Conservation (phyloP, 92 coral and sea anemone species). For the Isaurus tuberculatus region DNA sequence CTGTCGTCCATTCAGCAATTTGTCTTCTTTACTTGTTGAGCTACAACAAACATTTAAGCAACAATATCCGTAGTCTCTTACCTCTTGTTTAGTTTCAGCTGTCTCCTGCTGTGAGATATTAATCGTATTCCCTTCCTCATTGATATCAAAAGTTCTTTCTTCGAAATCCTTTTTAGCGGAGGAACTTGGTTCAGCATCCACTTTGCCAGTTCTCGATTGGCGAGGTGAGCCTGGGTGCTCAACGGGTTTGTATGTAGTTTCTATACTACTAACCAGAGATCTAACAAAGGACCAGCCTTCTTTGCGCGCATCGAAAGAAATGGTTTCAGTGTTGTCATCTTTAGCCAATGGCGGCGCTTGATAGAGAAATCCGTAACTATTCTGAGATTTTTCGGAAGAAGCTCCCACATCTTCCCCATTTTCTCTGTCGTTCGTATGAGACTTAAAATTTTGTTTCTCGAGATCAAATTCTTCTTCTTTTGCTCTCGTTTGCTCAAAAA, state of each 20-base stretch:
- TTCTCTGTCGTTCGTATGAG: background rate
- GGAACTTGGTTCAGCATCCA: background rate
- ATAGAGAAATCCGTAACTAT: constrained; percentile 27
- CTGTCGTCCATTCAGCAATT: no score
- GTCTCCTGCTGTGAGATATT: no score
- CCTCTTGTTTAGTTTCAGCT: no score
- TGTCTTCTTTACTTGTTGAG: no score
- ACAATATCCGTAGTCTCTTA: no score
- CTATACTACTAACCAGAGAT: constrained; percentile 45
- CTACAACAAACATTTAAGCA: no score
- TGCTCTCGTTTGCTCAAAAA: constrained; percentile 36
- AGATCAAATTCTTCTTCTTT: background rate
- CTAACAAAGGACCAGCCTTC: constrained; percentile 25
- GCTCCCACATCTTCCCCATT: background rate
- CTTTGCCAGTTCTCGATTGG: background rate
- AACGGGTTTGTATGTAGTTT: constrained; percentile 22
- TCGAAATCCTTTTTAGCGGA: background rate
- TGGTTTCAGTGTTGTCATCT: background rate
- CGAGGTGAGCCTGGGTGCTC: constrained; percentile 18
- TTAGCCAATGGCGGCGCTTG: constrained; percentile 29
- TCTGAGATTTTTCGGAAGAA: background rate
- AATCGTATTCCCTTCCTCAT: background rate
- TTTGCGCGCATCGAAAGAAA: background rate
- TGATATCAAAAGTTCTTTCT: background rate
- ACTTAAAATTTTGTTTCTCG: background rate